Evolutionary conservation across 2,797 vertebrate species (phyloP).

Genomic region (Danio jaintianensis): DNA sequence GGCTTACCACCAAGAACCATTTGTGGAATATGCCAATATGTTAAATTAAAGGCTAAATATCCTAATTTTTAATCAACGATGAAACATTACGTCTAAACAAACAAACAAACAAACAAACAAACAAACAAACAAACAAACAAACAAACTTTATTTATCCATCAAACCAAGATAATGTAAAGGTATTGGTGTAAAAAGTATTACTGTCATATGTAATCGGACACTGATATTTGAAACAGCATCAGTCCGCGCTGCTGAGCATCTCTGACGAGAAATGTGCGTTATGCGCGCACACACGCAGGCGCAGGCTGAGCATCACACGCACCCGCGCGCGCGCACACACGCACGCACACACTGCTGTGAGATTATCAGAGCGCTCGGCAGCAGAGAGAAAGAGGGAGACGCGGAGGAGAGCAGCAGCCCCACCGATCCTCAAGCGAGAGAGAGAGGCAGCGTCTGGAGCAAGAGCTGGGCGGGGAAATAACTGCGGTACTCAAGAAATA

Average conservation of each 20-base stretch:
- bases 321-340: slow-evolving; percentile 52
- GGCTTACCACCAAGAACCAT: no score
- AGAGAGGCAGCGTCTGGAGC: slow-evolving; percentile 53
- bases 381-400: slow-evolving; percentile 48
- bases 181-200: no score
- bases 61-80: no score
- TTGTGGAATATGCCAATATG: no score
- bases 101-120: no score
- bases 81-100: no score
- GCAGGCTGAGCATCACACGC: slow-evolving; percentile 63
- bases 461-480: slow-evolving; percentile 67
- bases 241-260: slow-evolving; percentile 5
- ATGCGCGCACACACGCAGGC: slow-evolving; percentile 49
- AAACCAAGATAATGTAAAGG: neutral
- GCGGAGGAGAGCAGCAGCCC: slow-evolving; percentile 57
- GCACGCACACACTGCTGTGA: slow-evolving; percentile 59
- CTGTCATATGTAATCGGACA: neutral
- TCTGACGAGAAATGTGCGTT: slow-evolving; percentile 36
- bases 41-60: no score
- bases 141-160: neutral
- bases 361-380: slow-evolving; percentile 65
- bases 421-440: slow-evolving; percentile 62
- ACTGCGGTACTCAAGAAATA: slow-evolving; percentile 66
- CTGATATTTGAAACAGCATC: neutral
- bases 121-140: no score